Evolutionary conservation across 1,140 invertebrate genomes (phyloP), one percentile per base, ranked within the genome.

Genomic region (Drosophila kanapiae): DNA sequence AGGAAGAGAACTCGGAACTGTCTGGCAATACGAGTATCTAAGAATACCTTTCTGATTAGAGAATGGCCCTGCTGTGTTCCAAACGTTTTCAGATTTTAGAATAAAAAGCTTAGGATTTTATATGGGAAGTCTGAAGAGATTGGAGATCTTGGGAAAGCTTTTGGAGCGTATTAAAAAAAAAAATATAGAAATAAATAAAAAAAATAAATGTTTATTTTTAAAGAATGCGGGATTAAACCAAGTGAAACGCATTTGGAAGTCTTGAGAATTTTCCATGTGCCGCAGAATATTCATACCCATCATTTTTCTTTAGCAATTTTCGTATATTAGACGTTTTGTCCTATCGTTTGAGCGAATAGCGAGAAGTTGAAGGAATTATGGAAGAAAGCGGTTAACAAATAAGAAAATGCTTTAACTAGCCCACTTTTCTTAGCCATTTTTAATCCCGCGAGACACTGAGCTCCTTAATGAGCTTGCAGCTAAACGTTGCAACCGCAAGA

Each of bases 131-230:
- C 54, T 13, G 23, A 23, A 7, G 10, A 47, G 45, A 47, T 6
- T 53, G 7, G 29, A 53, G 10, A 53, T 54, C 4, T 23, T 53
- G 8, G 49, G 29, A 53, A 53, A 23, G 13, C 43, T 47, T 23
- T 54, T 54, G 33, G 35, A 38, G 23, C 33, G 53, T 31, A 43
- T 59, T 31, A n/a, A n/a, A 16, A 29, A 45, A 14, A 4, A 45
- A 18, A 59, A 45, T 43, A 45, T 45, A 6, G 29, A 59, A 13
- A 59, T 59, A 31, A 45, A 59, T 6, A 14, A 31, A n/a, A n/a
- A n/a, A 4, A 45, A 18, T 10, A 58, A 43, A 43, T 59, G n/a
- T 1, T 10, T 27, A 40, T 57, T 57, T 42, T 57, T 40, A 31
- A 27, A 2, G 35, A 38, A 38, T 38, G 35, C 5, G 40, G 16